A percentile compares a stretch with the other conserved stretches of the same genome.
Conservation (phyloP, 2,888 invertebrate species). For the Leucoptera coffeella region DNA sequence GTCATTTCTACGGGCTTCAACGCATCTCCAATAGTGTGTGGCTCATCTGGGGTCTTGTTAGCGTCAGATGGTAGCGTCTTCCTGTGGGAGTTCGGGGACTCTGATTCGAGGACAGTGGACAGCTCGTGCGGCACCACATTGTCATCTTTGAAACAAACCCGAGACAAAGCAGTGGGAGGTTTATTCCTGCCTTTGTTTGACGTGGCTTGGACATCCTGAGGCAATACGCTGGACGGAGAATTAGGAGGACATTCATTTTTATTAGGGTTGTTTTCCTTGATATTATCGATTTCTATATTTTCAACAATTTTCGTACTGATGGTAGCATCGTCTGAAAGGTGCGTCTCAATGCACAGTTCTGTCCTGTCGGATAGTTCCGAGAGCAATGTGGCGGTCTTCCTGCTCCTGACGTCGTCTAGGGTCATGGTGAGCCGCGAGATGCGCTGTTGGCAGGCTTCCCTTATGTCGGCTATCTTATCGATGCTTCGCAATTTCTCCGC, state of each 20-base stretch:
- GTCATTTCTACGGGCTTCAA: not conserved
- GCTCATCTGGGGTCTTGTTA: not conserved
- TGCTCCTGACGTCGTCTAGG: conserved; percentile 39
- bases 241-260: no score
- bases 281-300: no score
- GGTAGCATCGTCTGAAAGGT: no score
- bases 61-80: not conserved
- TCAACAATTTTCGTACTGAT: no score
- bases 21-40: not conserved
- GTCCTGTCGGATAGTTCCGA: no score
- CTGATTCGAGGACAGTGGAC: conserved; percentile 63
- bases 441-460: conserved; percentile 40
- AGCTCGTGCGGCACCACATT: conserved; percentile 51
- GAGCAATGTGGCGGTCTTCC: no score
- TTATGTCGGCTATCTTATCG: conserved; percentile 42
- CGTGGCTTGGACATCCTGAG: no score
- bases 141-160: conserved; percentile 22
- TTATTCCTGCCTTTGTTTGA: conserved; percentile 15
- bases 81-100: conserved; percentile 52
- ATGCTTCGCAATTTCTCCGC: conserved; percentile 42
- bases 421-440: conserved; percentile 39
- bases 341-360: no score
- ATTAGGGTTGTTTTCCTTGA: no score
- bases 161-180: conserved; percentile 37
- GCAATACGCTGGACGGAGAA: no score